phyloP scores from a whole-genome alignment of 2,113 vertebrate species.

The Tachycineta bicolor region DNA sequence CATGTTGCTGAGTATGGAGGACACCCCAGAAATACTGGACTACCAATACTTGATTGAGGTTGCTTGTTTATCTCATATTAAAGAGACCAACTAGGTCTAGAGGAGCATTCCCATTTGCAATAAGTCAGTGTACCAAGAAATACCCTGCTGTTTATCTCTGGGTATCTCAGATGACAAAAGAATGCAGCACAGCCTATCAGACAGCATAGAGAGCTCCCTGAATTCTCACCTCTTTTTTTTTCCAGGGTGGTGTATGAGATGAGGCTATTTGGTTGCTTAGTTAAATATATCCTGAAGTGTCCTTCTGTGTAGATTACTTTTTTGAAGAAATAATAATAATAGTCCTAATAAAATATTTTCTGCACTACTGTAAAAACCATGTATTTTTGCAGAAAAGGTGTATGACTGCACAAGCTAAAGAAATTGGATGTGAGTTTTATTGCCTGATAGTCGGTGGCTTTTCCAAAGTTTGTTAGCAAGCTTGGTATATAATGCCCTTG shows the following conservation, averaged over 20 bases:
- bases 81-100: neutral
- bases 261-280: neutral
- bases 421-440: neutral
- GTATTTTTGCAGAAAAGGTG: neutral
- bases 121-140: neutral
- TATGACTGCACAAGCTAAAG: neutral
- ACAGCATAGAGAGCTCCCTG: neutral
- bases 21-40: neutral
- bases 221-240: neutral
- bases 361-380: neutral
- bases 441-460: neutral
- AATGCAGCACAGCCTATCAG: neutral
- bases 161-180: neutral
- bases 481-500: neutral
- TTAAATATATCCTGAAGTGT: neutral
- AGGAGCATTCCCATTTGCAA: neutral
- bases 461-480: neutral
- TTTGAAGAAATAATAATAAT: neutral
- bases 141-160: neutral
- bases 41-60: neutral
- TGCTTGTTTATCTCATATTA: neutral
- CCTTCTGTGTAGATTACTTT: neutral
- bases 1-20: neutral
- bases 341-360: neutral
- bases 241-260: neutral